Evolutionary conservation across 1,140 invertebrate species (phyloP).

Genomic region (Drosophila novamexicana): DNA sequence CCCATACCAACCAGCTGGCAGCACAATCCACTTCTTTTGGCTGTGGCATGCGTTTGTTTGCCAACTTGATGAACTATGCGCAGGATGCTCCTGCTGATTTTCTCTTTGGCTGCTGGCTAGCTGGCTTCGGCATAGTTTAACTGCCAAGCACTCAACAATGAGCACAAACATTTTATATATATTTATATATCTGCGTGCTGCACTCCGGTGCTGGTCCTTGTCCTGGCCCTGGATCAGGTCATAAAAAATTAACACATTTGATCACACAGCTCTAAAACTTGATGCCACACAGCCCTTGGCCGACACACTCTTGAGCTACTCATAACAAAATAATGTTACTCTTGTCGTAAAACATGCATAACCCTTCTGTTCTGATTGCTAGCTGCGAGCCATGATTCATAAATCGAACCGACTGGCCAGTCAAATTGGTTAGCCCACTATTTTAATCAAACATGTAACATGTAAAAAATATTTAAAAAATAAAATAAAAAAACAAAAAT

Average conservation of each 20-base stretch:
- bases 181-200: not conserved
- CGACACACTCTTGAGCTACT: not conserved
- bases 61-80: constrained; percentile 73
- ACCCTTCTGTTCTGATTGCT: constrained; percentile 6
- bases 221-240: constrained; percentile 20
- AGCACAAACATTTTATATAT: constrained; percentile 10
- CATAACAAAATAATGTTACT: constrained; percentile 5
- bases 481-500: too few relatives aligned
- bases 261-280: constrained; percentile 10
- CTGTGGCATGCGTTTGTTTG: constrained; percentile 70
- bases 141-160: constrained; percentile 5
- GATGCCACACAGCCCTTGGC: not conserved
- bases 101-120: constrained; percentile 25
- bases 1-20: not conserved
- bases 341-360: not conserved
- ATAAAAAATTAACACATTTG: constrained; percentile 34
- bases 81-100: constrained; percentile 44
- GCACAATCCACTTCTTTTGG: constrained; percentile 21
- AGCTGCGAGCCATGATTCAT: not conserved
- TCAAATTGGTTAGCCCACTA: too few relatives aligned
- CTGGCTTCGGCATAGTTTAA: constrained; percentile 42
- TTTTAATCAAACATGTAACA: too few relatives aligned
- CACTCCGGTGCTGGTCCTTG: constrained; percentile 11
- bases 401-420: not conserved
- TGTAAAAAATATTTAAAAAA: too few relatives aligned